phyloP scores from a whole-genome alignment of 30 jellyfish, hydroid and myxozoan genomes.

The Turritopsis rubra region DNA sequence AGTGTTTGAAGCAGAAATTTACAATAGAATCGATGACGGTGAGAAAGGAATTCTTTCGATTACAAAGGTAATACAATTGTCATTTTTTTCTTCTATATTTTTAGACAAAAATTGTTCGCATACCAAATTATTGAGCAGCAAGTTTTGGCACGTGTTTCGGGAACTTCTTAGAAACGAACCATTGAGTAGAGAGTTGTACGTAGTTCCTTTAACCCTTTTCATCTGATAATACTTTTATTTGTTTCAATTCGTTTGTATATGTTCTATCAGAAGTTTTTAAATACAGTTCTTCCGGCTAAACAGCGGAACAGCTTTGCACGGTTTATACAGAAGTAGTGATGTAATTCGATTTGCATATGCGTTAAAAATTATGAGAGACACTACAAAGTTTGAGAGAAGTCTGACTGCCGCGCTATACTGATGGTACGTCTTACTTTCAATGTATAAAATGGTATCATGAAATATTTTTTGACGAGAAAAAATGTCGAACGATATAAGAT shows the following conservation, averaged over 20 bases:
- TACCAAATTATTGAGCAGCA: not conserved
- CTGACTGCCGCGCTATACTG: no score
- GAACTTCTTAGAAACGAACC: not conserved
- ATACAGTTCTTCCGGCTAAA: not conserved
- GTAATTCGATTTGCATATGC: no score
- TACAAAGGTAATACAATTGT: not conserved
- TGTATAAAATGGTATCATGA: not conserved
- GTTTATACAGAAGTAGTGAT: no score
- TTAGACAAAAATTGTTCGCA: not conserved
- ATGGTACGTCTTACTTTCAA: no score
- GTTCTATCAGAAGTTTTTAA: not conserved
- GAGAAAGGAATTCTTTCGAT: not conserved
- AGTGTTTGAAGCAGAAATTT: not conserved
- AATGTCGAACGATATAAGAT: not conserved
- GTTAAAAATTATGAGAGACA: no score
- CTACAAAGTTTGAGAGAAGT: no score
- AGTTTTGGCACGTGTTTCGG: not conserved
- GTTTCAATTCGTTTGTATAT: not conserved
- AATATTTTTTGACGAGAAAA: not conserved
- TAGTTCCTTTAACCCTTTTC: no score
- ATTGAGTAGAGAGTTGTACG: not conserved
- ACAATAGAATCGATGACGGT: not conserved
- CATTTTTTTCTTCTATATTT: not conserved
- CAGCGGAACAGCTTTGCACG: not conserved
- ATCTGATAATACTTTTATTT: not conserved